These are phyloP conservation scores for Melanotaenia boesemani DNA, from an alignment of 2,797 vertebrate genomes.

Conservation along the genomic window DNA sequence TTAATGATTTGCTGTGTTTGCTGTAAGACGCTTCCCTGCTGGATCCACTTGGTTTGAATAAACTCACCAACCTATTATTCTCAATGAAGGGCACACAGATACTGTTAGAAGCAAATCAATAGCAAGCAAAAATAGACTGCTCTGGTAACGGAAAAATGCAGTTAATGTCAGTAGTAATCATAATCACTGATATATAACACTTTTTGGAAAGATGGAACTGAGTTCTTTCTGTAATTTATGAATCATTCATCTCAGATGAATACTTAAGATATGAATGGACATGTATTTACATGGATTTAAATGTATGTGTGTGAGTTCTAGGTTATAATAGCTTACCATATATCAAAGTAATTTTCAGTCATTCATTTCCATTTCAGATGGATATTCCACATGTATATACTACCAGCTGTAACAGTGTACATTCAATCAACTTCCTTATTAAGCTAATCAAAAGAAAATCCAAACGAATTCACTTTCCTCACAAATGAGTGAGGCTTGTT, in stretches of 20 bases:
- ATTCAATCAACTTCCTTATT: conserved; percentile 34
- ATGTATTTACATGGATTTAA: not conserved
- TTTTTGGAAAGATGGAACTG: conserved; percentile 12
- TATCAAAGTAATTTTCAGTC: conserved; percentile 49
- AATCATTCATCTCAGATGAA: conserved; percentile 7
- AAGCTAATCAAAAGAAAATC: conserved; percentile 62
- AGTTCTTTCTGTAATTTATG: conserved; percentile 27
- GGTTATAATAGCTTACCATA: conserved; percentile 39
- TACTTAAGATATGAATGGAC: conserved; percentile 1
- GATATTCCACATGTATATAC: conserved; percentile 35
- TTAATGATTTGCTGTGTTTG: conserved; percentile 77
- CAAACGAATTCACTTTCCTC: conserved; percentile 58
- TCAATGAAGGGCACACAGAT: conserved; percentile 66
- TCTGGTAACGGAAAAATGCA: conserved; percentile 39
- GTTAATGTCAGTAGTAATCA: conserved; percentile 58
- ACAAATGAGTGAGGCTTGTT: conserved; percentile 51
- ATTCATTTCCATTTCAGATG: conserved; percentile 54
- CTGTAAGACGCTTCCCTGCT: conserved; percentile 62
- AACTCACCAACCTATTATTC: conserved; percentile 64
- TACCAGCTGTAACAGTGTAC: conserved; percentile 35
- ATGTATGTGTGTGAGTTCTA: conserved; percentile 8
- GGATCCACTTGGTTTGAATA: conserved; percentile 67
- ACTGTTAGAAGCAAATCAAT: conserved; percentile 59
- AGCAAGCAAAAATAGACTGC: conserved; percentile 42
- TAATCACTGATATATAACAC: conserved; percentile 33